Conservation (phyloP, 2,888 invertebrate genomes). For the Sinelater perroti region DNA sequence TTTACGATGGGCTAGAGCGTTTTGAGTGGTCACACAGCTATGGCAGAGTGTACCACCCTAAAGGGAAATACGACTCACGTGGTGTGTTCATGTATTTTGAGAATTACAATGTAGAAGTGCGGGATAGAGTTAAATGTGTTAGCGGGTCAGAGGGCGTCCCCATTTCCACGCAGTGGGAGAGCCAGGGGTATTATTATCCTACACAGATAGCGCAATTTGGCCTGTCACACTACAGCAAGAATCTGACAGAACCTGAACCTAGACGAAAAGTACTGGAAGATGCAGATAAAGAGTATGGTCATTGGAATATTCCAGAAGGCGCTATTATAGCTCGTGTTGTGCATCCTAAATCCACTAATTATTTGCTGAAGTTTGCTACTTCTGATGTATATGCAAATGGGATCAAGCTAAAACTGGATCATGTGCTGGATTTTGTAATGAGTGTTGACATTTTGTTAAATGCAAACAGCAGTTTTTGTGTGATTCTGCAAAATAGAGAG, state of each 20-base stretch:
- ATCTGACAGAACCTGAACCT: conserved; percentile 85
- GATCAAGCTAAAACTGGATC: conserved; percentile 73
- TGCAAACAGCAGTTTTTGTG: conserved; percentile 83
- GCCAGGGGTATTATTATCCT: conserved; percentile 95
- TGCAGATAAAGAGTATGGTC: conserved; percentile 71
- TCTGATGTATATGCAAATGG: conserved; percentile 74
- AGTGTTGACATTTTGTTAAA: conserved; percentile 76
- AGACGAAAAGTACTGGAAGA: conserved; percentile 78
- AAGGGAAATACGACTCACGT: conserved; percentile 86
- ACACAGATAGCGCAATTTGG: conserved; percentile 99
- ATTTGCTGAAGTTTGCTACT: conserved; percentile 77
- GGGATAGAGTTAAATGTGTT: conserved; percentile 95
- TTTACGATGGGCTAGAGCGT: conserved; percentile 76
- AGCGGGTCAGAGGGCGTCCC: conserved; percentile 94
- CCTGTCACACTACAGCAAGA: conserved; percentile 95
- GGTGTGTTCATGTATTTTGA: conserved; percentile 97
- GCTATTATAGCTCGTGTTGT: conserved; percentile 71
- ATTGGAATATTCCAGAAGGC: conserved; percentile 79
- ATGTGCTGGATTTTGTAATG: conserved; percentile 78
- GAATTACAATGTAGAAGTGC: conserved; percentile 96
- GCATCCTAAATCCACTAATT: conserved; percentile 67
- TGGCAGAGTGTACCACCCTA: conserved; percentile 88
- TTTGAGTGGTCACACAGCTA: conserved; percentile 97
- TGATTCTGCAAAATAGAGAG: conserved; percentile 80
- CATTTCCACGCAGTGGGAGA: conserved; percentile 97